Evolutionary conservation across 2,888 invertebrate genomes (phyloP).

Genomic region (Vesta saturnalis): DNA sequence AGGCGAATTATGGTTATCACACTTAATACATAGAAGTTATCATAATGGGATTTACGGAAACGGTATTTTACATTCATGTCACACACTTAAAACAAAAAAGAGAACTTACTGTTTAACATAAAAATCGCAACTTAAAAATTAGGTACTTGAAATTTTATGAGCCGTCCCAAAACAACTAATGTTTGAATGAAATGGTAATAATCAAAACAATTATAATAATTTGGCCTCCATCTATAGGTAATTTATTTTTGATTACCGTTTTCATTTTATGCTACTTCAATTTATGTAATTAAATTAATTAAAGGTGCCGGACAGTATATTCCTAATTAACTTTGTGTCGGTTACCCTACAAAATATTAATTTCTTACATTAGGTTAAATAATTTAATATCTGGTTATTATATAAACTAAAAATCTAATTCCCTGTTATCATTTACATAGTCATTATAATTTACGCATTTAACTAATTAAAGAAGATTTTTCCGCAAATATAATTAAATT

Average conservation of each 20-base stretch:
- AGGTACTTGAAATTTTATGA: neutral
- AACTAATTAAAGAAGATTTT: neutral
- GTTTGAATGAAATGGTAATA: too few relatives aligned
- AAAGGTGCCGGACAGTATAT: neutral
- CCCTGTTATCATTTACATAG: too few relatives aligned
- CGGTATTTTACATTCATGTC: neutral
- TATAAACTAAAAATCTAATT: neutral
- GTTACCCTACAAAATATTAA: neutral
- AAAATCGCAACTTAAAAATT: neutral
- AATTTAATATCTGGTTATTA: neutral
- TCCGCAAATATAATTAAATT: conserved; percentile 8
- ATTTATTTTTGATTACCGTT: neutral
- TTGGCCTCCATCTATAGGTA: neutral
- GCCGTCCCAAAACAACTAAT: neutral
- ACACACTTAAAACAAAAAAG: neutral
- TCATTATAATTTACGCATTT: neutral
- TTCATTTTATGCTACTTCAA: neutral
- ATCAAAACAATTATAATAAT: neutral
- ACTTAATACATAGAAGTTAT: neutral
- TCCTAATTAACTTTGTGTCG: neutral
- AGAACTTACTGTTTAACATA: neutral
- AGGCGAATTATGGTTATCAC: conserved; percentile 3
- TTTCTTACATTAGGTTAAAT: neutral
- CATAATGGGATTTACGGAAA: neutral
- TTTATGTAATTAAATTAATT: neutral